These are phyloP conservation scores for Drosophila punjabiensis DNA, from an alignment of 1,140 invertebrate genomes.

Conservation along the genomic window DNA sequence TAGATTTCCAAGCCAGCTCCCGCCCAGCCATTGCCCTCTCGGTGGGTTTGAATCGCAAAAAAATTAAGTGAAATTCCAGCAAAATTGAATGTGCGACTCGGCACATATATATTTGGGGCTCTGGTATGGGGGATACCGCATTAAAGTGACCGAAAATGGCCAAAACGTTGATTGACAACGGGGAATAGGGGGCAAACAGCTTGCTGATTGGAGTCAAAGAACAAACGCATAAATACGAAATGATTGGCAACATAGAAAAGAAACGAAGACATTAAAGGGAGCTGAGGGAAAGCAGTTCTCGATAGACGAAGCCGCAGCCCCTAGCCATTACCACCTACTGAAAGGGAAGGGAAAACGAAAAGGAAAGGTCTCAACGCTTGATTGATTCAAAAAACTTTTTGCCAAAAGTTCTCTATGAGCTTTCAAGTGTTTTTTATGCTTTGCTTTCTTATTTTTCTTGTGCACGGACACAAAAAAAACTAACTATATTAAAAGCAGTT, in stretches of 20 bases:
- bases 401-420: slow-evolving; percentile 58
- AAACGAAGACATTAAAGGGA: slow-evolving; percentile 24
- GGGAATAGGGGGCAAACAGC: slow-evolving; percentile 25
- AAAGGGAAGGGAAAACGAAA: background rate
- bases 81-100: slow-evolving; percentile 37
- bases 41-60: slow-evolving; percentile 16
- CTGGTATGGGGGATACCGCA: slow-evolving; percentile 21
- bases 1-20: slow-evolving; percentile 21
- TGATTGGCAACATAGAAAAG: slow-evolving; percentile 73
- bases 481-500: background rate
- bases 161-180: slow-evolving; percentile 68
- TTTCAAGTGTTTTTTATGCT: slow-evolving; percentile 49
- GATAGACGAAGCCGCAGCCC: slow-evolving; percentile 3
- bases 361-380: slow-evolving; percentile 57
- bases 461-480: slow-evolving; percentile 2
- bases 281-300: slow-evolving; percentile 4
- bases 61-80: slow-evolving; percentile 52
- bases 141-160: slow-evolving; percentile 58
- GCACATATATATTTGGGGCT: background rate
- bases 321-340: slow-evolving; percentile 62
- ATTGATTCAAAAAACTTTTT: slow-evolving; percentile 76
- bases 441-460: slow-evolving; percentile 5
- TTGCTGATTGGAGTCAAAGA: slow-evolving; percentile 58
- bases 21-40: background rate
- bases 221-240: slow-evolving; percentile 79